phyloP scores from a whole-genome alignment of 2,888 invertebrate genomes.

The Rhorus exstirpatorius region DNA sequence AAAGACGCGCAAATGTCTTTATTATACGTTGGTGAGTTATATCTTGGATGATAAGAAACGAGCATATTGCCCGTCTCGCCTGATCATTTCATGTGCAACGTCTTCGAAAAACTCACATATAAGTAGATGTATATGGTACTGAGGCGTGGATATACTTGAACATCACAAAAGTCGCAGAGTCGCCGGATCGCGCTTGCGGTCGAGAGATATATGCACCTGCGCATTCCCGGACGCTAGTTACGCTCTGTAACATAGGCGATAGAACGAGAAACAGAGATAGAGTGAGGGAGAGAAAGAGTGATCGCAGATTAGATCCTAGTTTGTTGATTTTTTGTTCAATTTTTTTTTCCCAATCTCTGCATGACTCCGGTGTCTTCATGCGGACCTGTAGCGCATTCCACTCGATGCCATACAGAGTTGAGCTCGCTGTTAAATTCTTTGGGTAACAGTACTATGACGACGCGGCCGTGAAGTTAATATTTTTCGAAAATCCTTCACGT shows the following conservation, averaged over 20 bases:
- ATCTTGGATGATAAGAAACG: not conserved
- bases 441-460: slow-evolving; percentile 54
- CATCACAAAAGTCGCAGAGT: slow-evolving; percentile 40
- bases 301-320: slow-evolving; percentile 56
- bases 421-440: slow-evolving; percentile 27
- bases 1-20: slow-evolving; percentile 60
- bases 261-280: slow-evolving; percentile 3
- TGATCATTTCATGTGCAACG: not conserved
- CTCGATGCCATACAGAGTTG: slow-evolving; percentile 34
- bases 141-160: slow-evolving; percentile 53
- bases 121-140: slow-evolving; percentile 40
- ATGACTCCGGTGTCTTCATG: slow-evolving; percentile 48
- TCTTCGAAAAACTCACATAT: not conserved
- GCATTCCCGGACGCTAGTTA: slow-evolving; percentile 67
- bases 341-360: slow-evolving; percentile 12
- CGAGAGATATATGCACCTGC: slow-evolving; percentile 69
- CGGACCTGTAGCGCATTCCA: slow-evolving; percentile 57
- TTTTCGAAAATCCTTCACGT: not conserved
- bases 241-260: slow-evolving; percentile 63
- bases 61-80: not conserved
- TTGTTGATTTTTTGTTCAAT: slow-evolving; percentile 28
- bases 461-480: slow-evolving; percentile 34
- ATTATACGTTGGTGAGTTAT: not conserved
- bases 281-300: no score
- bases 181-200: slow-evolving; percentile 31